phyloP scores from a whole-genome alignment of 2,888 invertebrate species.

The Drosophila kambysellisi region DNA sequence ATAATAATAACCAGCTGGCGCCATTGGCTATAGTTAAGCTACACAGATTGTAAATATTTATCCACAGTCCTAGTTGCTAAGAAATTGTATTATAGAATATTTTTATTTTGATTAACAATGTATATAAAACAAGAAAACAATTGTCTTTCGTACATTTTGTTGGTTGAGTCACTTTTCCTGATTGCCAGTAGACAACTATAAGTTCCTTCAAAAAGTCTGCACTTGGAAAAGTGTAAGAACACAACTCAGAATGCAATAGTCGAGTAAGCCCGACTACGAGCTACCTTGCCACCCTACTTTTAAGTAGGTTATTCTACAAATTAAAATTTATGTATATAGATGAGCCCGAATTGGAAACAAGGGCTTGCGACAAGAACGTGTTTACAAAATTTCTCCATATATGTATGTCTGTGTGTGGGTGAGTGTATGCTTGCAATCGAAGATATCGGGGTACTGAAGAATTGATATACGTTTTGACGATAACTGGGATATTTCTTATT shows the following conservation, averaged over 20 bases:
- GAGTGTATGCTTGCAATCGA: too few relatives aligned
- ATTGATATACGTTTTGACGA: not conserved
- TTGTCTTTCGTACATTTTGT: not conserved
- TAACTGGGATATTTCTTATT: not conserved
- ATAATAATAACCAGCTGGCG: not conserved
- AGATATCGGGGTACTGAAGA: too few relatives aligned
- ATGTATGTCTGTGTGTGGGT: too few relatives aligned
- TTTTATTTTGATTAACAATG: not conserved
- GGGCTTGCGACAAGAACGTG: too few relatives aligned
- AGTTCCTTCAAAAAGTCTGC: not conserved
- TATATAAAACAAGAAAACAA: not conserved
- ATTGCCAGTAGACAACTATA: not conserved
- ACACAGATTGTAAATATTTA: conserved; percentile 13
- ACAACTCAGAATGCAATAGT: not conserved
- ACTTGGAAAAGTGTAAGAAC: not conserved
- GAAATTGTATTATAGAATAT: conserved; percentile 9
- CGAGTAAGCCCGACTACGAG: not conserved
- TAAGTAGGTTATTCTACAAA: not conserved
- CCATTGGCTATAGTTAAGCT: not conserved
- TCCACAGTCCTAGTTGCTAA: conserved; percentile 5
- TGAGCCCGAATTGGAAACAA: too few relatives aligned
- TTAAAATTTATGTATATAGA: not conserved
- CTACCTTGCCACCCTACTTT: not conserved
- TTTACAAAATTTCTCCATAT: too few relatives aligned
- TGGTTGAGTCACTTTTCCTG: not conserved